Evolutionary conservation across 64 coral and sea anemone species (phyloP).

Genomic region (Porites lutea): DNA sequence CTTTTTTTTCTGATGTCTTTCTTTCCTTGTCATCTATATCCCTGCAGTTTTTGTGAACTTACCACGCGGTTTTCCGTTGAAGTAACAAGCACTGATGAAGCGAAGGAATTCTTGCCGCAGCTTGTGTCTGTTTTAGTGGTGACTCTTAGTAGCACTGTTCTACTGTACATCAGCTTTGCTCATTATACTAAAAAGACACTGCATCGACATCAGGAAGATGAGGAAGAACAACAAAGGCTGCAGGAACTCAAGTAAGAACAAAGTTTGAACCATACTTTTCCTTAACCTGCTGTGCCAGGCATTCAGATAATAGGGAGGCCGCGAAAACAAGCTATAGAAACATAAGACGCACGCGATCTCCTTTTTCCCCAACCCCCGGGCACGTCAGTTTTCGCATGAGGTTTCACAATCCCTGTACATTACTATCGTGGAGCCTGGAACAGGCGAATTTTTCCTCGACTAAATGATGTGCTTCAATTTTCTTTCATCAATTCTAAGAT

Average conservation of each 20-base stretch:
- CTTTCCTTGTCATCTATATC: neutral
- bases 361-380: too few relatives aligned
- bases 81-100: conserved; percentile 24
- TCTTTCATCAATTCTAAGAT: too few relatives aligned
- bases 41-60: conserved; percentile 82
- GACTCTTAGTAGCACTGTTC: conserved; percentile 49
- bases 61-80: conserved; percentile 71
- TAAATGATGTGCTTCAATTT: too few relatives aligned
- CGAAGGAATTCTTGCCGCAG: conserved; percentile 52
- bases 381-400: too few relatives aligned
- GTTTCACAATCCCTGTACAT: too few relatives aligned
- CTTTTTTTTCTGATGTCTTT: neutral
- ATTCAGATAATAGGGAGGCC: too few relatives aligned
- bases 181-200: conserved; percentile 77
- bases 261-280: too few relatives aligned
- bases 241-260: conserved; percentile 79
- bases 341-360: too few relatives aligned
- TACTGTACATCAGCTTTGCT: conserved; percentile 68
- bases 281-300: too few relatives aligned
- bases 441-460: too few relatives aligned
- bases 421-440: too few relatives aligned
- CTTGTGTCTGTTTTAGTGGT: conserved; percentile 52
- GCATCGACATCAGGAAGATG: conserved; percentile 65
- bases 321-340: too few relatives aligned
- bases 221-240: conserved; percentile 70